phyloP scores from a whole-genome alignment of 2,888 invertebrate genomes.

The Synergus gifuensis region DNA sequence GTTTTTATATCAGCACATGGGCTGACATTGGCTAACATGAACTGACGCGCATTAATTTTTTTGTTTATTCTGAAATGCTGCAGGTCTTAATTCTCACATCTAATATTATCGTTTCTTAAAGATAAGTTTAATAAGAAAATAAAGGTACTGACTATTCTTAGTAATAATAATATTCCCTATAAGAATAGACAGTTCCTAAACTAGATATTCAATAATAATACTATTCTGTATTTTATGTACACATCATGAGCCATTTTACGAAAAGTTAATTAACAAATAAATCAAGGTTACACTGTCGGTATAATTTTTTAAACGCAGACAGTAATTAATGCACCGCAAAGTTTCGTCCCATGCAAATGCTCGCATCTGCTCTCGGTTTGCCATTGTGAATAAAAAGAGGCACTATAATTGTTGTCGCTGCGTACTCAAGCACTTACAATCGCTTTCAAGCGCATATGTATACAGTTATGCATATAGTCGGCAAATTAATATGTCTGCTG shows the following conservation, averaged over 20 bases:
- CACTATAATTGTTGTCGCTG: not conserved
- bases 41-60: constrained; percentile 37
- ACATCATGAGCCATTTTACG: no score
- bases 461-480: not conserved
- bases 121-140: not conserved
- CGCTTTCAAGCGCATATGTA: not conserved
- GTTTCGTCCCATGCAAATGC: not conserved
- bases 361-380: constrained; percentile 3
- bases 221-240: no score
- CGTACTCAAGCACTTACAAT: not conserved
- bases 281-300: no score
- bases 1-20: constrained; percentile 36
- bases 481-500: not conserved
- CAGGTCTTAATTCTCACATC: not conserved
- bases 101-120: not conserved
- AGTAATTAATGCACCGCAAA: constrained; percentile 1
- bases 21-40: constrained; percentile 28
- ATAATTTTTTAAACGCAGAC: not conserved
- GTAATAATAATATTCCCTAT: no score
- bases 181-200: no score
- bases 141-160: not conserved
- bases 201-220: no score
- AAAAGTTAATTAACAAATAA: no score
- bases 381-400: constrained; percentile 3
- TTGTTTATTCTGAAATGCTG: not conserved